Evolutionary conservation across 2,888 invertebrate species (phyloP), one percentile per base, ranked within the genome.

Genomic region (Microplitis deprimator): DNA sequence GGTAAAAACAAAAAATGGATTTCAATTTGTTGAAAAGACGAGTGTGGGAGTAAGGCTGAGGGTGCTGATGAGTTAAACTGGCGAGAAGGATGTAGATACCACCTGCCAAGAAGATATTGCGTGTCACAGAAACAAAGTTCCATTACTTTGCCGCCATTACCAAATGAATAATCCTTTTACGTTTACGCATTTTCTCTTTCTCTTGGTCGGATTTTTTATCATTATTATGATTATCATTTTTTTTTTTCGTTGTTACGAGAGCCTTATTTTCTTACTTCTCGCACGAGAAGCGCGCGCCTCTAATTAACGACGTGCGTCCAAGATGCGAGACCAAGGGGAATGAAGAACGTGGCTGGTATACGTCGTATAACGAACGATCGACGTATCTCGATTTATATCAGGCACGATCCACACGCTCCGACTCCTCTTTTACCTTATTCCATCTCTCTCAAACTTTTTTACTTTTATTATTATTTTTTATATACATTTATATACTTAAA

Each of bases 271-370:
- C 8, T 61, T 16, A n/a, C 29, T 29, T 68, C 41, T 79, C 76
- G 82, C 76, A 76, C 78, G 72, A 78, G 79, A 79, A 76, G 79
- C 80, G 79, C 81, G 81, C 81, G 76, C 73, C 80, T 83, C 81
- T 85, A 85, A 85, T 85, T 85, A 85, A 85, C 84, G 84, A 84
- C 85, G 83, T 79, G 80, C 81, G 79, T 79, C 79, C 78, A 76
- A 65, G 65, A 65, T 29, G 76, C 74, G 68, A 50, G 67, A 78
- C 68, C 68, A 69, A 77, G 78, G 79, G 79, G 76, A 79, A 73
- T 77, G 77, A 74, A 79, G 76, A 79, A 73, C 78, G 75, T 76
- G 72, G 80, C 75, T 77, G 73, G 76, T 73, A 62, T 62, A 71
- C 29, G 71, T 74, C 75, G 79, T 80, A 81, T 81, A 81, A 80